A percentile compares a stretch with the other conserved stretches of the same genome.
Conservation (phyloP, 2,888 invertebrate genomes). For the Synergus gifuensis region DNA sequence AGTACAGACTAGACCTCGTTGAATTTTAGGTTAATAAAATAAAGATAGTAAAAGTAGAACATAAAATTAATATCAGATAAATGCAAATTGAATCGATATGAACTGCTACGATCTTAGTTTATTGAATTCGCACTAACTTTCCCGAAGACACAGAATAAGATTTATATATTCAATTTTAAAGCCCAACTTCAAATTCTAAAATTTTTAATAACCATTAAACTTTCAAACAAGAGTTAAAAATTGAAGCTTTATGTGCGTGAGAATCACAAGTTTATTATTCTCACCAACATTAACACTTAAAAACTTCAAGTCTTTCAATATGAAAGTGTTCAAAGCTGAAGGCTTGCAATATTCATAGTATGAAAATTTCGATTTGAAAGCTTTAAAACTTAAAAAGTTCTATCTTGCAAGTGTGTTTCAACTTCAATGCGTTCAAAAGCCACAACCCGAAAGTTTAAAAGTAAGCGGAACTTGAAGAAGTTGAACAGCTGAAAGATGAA, state of each 20-base stretch:
- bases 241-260: background rate
- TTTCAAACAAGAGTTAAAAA: background rate
- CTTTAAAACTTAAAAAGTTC: background rate
- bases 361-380: background rate
- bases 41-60: background rate
- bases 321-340: background rate
- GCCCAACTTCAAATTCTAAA: background rate
- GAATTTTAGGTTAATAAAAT: slow-evolving; percentile 1
- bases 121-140: background rate
- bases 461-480: slow-evolving; percentile 2
- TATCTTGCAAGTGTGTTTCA: background rate
- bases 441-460: background rate
- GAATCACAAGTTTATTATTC: background rate
- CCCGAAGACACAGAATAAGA: background rate
- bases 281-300: background rate
- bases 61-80: background rate
- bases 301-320: background rate
- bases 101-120: background rate
- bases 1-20: slow-evolving; percentile 9
- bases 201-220: background rate
- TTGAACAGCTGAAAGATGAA: background rate
- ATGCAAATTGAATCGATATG: background rate
- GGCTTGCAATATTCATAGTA: background rate
- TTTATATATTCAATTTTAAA: background rate
- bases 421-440: background rate